Evolutionary conservation across 1,140 invertebrate genomes (phyloP).

Genomic region (Drosophila biarmipes): DNA sequence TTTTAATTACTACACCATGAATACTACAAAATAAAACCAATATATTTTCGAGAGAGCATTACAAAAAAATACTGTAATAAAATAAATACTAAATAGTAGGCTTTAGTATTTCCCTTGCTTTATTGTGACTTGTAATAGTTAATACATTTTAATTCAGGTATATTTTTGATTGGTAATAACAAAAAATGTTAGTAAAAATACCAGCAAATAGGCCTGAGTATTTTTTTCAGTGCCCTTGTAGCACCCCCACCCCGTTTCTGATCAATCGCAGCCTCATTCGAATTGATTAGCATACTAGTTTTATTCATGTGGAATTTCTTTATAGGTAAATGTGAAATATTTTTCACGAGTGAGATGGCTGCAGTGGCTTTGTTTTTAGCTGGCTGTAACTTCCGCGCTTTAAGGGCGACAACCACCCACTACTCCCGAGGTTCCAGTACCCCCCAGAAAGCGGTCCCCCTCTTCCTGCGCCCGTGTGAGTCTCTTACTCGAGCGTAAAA

Average conservation of each 20-base stretch:
- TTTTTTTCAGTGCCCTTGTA: neutral
- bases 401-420: neutral
- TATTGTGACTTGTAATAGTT: too few species aligned
- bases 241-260: neutral
- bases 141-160: too few species aligned
- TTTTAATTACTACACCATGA: too few species aligned
- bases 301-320: constrained; percentile 32
- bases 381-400: constrained; percentile 20
- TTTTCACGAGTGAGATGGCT: constrained; percentile 3
- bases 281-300: constrained; percentile 63
- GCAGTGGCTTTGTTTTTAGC: neutral
- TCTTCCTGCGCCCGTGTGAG: constrained; percentile 17
- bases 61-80: neutral
- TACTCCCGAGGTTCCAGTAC: neutral
- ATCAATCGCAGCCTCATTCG: constrained; percentile 40
- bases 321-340: constrained; percentile 23
- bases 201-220: neutral
- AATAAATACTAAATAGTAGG: neutral
- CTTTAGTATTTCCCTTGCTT: too few species aligned
- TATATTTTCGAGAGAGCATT: too few species aligned
- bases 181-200: too few species aligned
- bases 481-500: constrained; percentile 34
- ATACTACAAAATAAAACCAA: too few species aligned
- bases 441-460: neutral
- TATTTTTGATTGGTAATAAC: too few species aligned